Base-by-base conservation (phyloP, 2,113 vertebrate genomes). In the Oncorhynchus nerka region DNA sequence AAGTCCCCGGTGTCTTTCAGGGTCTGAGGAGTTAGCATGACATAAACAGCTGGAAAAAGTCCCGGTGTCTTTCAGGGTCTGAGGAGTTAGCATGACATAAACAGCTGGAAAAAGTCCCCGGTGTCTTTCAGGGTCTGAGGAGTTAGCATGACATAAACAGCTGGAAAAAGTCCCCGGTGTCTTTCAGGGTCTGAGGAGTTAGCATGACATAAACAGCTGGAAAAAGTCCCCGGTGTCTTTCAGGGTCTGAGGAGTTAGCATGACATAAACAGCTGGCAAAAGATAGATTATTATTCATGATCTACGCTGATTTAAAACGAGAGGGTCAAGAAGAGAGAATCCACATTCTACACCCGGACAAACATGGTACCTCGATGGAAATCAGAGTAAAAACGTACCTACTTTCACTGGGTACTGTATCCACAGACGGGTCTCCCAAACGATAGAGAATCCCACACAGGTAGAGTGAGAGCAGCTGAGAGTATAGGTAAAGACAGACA, bases 381-480 rank as follows among this genome's bases (percentile, higher is more conserved):
- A 16, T 22, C 0, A 45, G n/a, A 62, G 5, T 24, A 24, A 22
- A 62, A 62, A 22, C 6, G 9, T 45, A 62, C 87, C 86, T 87
- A 30, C 51, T n/a, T 8, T 72, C 51, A 15, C 51, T 32, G 16
- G 45, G 32, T 19, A 24, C 26, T 68, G 64, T 34, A 13, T 55
- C 51, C 51, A 55, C 12, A 75, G 65, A 32, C 16, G 19, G 19
- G 70, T 16, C 80, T 68, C 81, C 81, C 76, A 72, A 79, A 70
- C 39, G 75, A 64, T 8, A 70, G 24, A 57, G 75, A 73, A 12
- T 71, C 74, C 68, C 80, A 67, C 26, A n/a, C 49, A 19, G 82
- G 26, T 75, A 19, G 59, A 77, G 30, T 5, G 6, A 73, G 15
- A 30, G 73, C 62, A 51, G 45, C 1, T 48, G 30, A 24, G 45